These are phyloP conservation scores for Anastrepha ludens DNA, from an alignment of 1,140 invertebrate species.

Conservation along the genomic window DNA sequence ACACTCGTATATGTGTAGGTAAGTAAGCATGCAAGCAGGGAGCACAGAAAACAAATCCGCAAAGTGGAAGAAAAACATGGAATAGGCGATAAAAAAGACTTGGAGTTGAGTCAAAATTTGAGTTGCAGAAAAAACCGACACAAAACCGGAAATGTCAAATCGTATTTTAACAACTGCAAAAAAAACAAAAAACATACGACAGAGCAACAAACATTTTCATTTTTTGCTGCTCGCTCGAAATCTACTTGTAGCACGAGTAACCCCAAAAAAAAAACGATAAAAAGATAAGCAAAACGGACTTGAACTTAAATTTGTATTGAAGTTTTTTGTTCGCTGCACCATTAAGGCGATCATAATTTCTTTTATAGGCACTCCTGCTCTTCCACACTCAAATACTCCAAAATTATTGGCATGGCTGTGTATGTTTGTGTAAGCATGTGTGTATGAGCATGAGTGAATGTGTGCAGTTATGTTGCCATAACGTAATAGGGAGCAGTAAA, in stretches of 20 bases:
- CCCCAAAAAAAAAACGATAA: neutral
- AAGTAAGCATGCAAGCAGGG: neutral
- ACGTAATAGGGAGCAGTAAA: constrained; percentile 20
- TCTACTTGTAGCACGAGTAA: neutral
- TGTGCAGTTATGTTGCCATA: neutral
- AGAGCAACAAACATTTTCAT: constrained; percentile 28
- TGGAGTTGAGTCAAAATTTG: neutral
- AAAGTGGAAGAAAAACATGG: neutral
- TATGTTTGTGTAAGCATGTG: neutral
- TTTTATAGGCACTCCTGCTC: neutral
- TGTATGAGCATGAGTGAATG: neutral
- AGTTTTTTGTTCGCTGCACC: neutral
- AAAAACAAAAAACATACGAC: neutral
- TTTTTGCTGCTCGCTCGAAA: neutral
- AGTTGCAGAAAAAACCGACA: neutral
- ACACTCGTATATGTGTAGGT: neutral
- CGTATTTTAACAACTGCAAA: constrained; percentile 40
- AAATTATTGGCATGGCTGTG: neutral
- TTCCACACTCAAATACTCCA: neutral
- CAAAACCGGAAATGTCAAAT: constrained; percentile 26
- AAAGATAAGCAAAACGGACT: constrained; percentile 11
- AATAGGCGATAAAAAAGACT: neutral
- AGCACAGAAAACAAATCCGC: neutral
- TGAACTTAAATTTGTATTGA: neutral
- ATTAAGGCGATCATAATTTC: constrained; percentile 39